These are phyloP conservation scores for Leptarthrus brevirostris DNA, from an alignment of 2,888 invertebrate genomes.

Conservation along the genomic window DNA sequence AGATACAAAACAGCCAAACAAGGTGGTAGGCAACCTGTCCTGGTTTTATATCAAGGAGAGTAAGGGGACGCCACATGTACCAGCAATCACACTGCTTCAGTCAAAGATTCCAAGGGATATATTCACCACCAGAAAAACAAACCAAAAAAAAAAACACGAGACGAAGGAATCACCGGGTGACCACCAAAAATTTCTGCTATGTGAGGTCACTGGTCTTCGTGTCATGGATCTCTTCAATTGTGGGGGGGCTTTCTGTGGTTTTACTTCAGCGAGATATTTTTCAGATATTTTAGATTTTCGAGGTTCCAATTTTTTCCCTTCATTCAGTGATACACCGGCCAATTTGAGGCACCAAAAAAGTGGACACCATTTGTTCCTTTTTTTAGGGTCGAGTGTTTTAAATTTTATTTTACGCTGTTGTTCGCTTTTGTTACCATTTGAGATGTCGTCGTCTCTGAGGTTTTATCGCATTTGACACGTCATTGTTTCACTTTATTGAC, in stretches of 20 bases:
- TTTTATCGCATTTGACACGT: neutral
- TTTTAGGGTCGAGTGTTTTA: neutral
- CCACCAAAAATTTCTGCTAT: conserved; percentile 29
- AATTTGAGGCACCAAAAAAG: no score
- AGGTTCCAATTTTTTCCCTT: no score
- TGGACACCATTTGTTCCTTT: no score
- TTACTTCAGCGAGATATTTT: neutral
- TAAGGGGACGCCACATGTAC: no score
- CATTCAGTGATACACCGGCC: no score
- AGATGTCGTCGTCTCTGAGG: conserved; percentile 1
- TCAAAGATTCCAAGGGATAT: no score
- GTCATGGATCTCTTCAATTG: neutral
- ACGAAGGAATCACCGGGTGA: neutral
- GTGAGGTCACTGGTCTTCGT: conserved; percentile 27
- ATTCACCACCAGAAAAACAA: no score
- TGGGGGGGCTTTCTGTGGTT: neutral
- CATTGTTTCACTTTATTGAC: conserved; percentile 15
- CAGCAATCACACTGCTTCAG: no score
- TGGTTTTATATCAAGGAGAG: no score
- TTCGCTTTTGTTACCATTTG: neutral
- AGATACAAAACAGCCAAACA: no score
- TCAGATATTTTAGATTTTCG: neutral
- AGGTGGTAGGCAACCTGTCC: no score
- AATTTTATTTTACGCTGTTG: neutral
- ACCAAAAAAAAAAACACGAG: no score